Base-by-base conservation (phyloP, 1,140 invertebrate genomes). In the Parapsyche elsis region DNA sequence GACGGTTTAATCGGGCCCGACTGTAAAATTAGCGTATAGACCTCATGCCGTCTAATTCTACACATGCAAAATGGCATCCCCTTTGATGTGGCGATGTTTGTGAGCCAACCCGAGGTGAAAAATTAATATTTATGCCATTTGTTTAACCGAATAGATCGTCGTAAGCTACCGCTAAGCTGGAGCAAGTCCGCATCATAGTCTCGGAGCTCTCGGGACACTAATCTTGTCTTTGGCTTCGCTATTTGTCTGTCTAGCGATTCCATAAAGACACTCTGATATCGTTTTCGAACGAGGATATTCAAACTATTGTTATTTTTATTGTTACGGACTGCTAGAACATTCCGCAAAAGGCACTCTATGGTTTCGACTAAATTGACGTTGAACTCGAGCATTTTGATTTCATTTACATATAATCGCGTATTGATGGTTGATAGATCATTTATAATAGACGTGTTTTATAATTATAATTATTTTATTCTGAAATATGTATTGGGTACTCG, bases 61-160 rank as follows among this genome's bases (percentile, higher is more conserved):
- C 7, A 38, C 30, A 53, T 16, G 49, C 49, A 12, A 53, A 12
- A 5, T 53, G 16, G 16, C 49, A 10, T 16, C 49, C 12, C 26
- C 23, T 75, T 75, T 75, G 73, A 75, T 75, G 23, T 57, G 46
- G 49, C 44, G 44, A 46, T 2, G 14, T 57, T 75, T 46, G 71
- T 46, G 44, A 46, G 30, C 19, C 7, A 38, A 30, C 5, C 9
- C 57, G 44, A 44, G 49, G 24, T 76, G 75, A 77, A 77, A 77
- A 77, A 77, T 64, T 77, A 77, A 77, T 77, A 77, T 77, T 64
- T 45, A 16, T 77, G 59, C 30, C 57, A 77, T 77, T 77, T 24
- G 59, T 77, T 53, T 77, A 64, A 45, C 46, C 75, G 53, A 45
- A 67, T 64, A 64, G 38, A 77, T 64, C 64, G 57, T 16, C 44